A percentile compares a stretch with the other conserved stretches of the same genome.
Evolutionary conservation across 2,113 vertebrate species (phyloP).

Genomic region (Gyps fulvus): DNA sequence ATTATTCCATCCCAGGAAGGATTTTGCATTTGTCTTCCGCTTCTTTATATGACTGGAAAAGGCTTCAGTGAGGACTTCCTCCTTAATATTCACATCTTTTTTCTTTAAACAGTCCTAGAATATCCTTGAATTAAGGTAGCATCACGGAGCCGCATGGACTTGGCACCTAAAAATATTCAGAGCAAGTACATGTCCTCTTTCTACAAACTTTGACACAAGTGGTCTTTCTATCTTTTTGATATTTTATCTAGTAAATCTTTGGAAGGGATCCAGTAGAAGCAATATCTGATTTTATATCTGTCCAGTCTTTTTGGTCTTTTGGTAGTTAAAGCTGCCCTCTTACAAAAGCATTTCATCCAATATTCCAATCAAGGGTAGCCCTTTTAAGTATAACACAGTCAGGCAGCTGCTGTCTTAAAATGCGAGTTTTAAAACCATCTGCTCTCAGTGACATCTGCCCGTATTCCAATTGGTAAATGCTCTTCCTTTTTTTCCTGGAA

Average conservation of each 20-base stretch:
- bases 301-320: neutral
- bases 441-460: slow-evolving; percentile 1
- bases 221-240: neutral
- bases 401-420: slow-evolving; percentile 33
- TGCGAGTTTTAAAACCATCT: neutral
- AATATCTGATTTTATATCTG: neutral
- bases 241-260: neutral
- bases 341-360: neutral
- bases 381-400: slow-evolving; percentile 1
- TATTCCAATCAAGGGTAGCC: neutral
- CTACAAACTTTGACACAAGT: neutral
- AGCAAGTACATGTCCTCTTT: neutral
- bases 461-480: neutral
- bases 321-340: neutral
- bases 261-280: neutral
- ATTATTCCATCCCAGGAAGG: neutral
- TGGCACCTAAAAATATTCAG: neutral
- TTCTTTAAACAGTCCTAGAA: neutral
- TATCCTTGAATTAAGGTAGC: neutral
- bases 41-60: neutral
- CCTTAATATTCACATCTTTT: neutral
- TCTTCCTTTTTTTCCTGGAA: neutral
- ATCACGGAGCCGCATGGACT: neutral
- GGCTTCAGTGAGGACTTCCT: neutral
- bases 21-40: neutral